Evolutionary conservation across 1,140 invertebrate species (phyloP).

Genomic region (Anastatus disparis): DNA sequence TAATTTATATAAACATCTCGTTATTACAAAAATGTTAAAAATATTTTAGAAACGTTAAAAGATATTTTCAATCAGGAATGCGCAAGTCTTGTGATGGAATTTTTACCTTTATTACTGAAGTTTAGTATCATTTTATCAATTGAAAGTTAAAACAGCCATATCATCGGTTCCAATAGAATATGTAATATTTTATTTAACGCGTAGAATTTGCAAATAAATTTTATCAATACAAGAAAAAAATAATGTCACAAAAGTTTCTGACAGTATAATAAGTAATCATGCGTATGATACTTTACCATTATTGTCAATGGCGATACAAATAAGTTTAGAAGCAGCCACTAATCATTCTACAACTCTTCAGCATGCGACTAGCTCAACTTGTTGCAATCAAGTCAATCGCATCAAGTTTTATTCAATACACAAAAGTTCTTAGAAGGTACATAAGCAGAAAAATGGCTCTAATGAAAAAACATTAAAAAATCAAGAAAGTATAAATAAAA

Average conservation of each 20-base stretch:
- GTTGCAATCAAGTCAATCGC: conserved; percentile 65
- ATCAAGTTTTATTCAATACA: conserved; percentile 66
- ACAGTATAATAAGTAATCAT: conserved; percentile 30
- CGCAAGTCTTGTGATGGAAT: conserved; percentile 65
- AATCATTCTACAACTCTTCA: conserved; percentile 66
- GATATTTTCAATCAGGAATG: conserved; percentile 62
- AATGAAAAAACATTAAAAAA: conserved; percentile 46
- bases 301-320: conserved; percentile 61
- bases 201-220: conserved; percentile 62
- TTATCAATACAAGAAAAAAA: conserved; percentile 54
- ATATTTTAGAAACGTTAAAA: conserved; percentile 53
- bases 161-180: conserved; percentile 63
- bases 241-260: conserved; percentile 41
- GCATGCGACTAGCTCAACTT: conserved; percentile 65
- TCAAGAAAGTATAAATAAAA: conserved; percentile 51
- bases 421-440: conserved; percentile 66
- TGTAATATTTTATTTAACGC: conserved; percentile 47
- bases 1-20: conserved; percentile 28
- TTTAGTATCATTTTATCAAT: conserved; percentile 59
- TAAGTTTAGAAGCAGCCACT: conserved; percentile 68
- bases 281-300: conserved; percentile 51
- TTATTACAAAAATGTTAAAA: conserved; percentile 56
- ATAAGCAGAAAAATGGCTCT: conserved; percentile 56
- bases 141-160: conserved; percentile 61
- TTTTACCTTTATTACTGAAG: conserved; percentile 65